These are phyloP conservation scores for Acrobasis suavella DNA, from an alignment of 2,888 invertebrate species.

Conservation along the genomic window DNA sequence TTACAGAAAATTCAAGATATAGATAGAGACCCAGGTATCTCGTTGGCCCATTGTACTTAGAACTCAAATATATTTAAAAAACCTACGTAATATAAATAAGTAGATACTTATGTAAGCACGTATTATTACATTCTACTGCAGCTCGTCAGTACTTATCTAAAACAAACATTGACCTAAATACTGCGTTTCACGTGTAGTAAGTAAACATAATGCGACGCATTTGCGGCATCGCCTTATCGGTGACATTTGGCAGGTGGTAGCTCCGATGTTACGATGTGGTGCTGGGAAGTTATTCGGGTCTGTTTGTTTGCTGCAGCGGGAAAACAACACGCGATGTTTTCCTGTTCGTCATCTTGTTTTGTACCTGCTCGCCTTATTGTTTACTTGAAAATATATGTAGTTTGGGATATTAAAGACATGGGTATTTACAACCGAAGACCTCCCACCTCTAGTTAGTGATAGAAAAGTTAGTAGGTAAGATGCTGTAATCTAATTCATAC, in stretches of 20 bases:
- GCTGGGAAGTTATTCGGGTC: neutral
- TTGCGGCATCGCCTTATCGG: neutral
- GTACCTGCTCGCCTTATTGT: too few relatives aligned
- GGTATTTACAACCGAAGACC: too few relatives aligned
- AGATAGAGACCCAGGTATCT: too few relatives aligned
- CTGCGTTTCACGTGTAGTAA: neutral
- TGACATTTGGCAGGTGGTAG: neutral
- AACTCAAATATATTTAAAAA: too few relatives aligned
- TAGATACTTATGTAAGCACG: neutral
- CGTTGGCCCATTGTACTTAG: too few relatives aligned
- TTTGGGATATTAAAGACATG: too few relatives aligned
- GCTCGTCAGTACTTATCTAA: neutral
- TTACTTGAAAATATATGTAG: too few relatives aligned
- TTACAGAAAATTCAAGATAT: too few relatives aligned
- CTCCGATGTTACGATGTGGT: neutral
- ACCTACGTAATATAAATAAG: too few relatives aligned
- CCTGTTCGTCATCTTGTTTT: neutral
- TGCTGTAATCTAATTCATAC: too few relatives aligned
- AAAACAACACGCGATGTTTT: constrained; percentile 8
- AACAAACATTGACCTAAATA: neutral
- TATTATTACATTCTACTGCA: neutral
- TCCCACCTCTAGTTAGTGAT: too few relatives aligned
- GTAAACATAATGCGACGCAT: neutral
- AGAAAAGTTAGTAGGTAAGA: too few relatives aligned
- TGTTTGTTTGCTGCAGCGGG: neutral